Conservation (phyloP, 2,113 vertebrate genomes). For the Saguinus midas region DNA sequence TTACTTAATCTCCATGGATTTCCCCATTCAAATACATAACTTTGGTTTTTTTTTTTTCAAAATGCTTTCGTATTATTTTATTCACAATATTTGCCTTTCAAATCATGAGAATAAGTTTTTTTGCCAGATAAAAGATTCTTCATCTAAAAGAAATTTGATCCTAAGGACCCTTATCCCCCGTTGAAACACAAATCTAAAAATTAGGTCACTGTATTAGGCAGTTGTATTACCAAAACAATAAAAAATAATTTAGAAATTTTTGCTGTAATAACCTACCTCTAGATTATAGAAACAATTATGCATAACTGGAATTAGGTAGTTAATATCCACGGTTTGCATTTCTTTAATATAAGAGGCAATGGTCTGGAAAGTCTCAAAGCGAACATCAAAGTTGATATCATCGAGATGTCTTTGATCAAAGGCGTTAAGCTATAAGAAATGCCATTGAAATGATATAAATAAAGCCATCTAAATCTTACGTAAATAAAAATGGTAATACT, state of each 20-base stretch:
- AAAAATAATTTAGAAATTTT: not conserved
- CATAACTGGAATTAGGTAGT: conserved; percentile 89
- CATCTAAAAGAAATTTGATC: not conserved
- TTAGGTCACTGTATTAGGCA: not conserved
- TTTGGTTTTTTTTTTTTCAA: not conserved
- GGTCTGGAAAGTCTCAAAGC: conserved; percentile 91
- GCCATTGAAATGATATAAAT: not conserved
- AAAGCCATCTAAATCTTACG: not conserved
- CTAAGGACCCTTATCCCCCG: not conserved
- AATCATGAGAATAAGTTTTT: not conserved
- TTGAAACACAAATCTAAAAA: not conserved
- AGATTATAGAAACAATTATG: conserved; percentile 97
- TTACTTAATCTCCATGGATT: not conserved
- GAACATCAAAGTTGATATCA: conserved; percentile 94
- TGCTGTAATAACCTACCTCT: conserved; percentile 84
- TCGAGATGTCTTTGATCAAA: conserved; percentile 95
- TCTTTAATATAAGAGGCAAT: conserved; percentile 85
- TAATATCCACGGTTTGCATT: conserved; percentile 90
- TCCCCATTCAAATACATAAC: not conserved
- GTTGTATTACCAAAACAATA: not conserved
- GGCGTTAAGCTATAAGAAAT: conserved; percentile 89
- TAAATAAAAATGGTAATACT: not conserved
- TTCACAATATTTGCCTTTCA: not conserved
- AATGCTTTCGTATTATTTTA: not conserved
- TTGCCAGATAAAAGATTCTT: not conserved